Evolutionary conservation across 2,888 invertebrate genomes (phyloP).

Genomic region (Bruchidius siliquastri): DNA sequence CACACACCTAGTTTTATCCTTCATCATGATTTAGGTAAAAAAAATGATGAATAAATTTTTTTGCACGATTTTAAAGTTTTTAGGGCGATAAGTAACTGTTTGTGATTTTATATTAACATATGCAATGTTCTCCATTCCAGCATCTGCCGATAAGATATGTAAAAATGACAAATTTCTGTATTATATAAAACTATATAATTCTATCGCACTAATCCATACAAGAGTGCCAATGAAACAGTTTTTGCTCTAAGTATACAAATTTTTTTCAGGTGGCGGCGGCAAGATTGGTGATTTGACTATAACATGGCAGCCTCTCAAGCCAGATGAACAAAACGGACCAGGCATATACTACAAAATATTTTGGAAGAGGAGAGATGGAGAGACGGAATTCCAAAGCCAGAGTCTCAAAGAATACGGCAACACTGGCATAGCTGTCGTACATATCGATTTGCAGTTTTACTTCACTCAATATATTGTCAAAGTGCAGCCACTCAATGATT

Average conservation of each 20-base stretch:
- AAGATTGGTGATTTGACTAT: slow-evolving; percentile 93
- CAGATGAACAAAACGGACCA: slow-evolving; percentile 81
- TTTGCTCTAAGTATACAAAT: background rate
- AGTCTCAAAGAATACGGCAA: slow-evolving; percentile 70
- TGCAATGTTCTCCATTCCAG: too few relatives aligned
- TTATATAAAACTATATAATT: too few relatives aligned
- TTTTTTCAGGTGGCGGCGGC: slow-evolving; percentile 75
- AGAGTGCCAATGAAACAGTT: too few relatives aligned
- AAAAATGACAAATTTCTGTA: too few relatives aligned
- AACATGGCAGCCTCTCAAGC: slow-evolving; percentile 75
- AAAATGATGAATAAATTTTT: too few relatives aligned
- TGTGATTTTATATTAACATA: too few relatives aligned
- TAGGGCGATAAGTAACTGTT: too few relatives aligned
- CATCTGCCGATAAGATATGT: too few relatives aligned
- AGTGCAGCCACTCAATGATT: slow-evolving; percentile 72
- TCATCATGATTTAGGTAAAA: too few relatives aligned
- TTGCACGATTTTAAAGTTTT: too few relatives aligned
- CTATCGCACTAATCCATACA: too few relatives aligned
- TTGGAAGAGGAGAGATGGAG: slow-evolving; percentile 71
- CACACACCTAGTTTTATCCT: too few relatives aligned
- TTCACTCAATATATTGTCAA: slow-evolving; percentile 82
- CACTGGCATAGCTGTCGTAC: slow-evolving; percentile 72
- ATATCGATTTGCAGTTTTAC: slow-evolving; percentile 67
- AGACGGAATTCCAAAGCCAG: slow-evolving; percentile 71
- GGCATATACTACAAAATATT: slow-evolving; percentile 87